These are phyloP conservation scores for Collichthys lucidus DNA, from an alignment of 2,113 vertebrate genomes.

Conservation along the genomic window DNA sequence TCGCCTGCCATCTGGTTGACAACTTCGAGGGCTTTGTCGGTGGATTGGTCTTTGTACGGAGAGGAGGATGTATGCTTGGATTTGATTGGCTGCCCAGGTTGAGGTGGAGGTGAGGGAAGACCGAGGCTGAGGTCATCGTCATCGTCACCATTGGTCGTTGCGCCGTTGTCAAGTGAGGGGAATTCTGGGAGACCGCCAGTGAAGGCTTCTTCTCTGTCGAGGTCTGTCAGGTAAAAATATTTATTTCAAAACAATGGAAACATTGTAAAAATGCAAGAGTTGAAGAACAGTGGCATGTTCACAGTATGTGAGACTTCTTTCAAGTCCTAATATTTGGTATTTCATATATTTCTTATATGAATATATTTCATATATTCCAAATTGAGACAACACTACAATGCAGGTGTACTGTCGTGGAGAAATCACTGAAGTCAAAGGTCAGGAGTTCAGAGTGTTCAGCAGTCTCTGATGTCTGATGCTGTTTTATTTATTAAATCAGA, in stretches of 20 bases:
- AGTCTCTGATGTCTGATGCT: no score
- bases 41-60: conserved; percentile 59
- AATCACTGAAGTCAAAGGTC: no score
- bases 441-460: no score
- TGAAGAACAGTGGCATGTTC: background rate
- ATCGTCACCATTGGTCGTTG: conserved; percentile 89
- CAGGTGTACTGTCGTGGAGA: no score
- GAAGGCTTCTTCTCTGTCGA: conserved; percentile 93
- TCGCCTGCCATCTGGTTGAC: conserved; percentile 88
- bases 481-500: no score
- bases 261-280: background rate
- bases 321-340: background rate
- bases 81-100: conserved; percentile 62
- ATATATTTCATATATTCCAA: background rate
- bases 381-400: no score
- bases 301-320: background rate
- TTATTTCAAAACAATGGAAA: background rate
- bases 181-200: conserved; percentile 90
- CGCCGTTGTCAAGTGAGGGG: conserved; percentile 93
- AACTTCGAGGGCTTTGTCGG: conserved; percentile 81
- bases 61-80: conserved; percentile 42
- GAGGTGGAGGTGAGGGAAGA: conserved; percentile 79
- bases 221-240: conserved; percentile 80
- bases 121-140: conserved; percentile 88
- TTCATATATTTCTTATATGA: background rate